phyloP scores from a whole-genome alignment of 1,140 invertebrate genomes.

The Drosophila triauraria region DNA sequence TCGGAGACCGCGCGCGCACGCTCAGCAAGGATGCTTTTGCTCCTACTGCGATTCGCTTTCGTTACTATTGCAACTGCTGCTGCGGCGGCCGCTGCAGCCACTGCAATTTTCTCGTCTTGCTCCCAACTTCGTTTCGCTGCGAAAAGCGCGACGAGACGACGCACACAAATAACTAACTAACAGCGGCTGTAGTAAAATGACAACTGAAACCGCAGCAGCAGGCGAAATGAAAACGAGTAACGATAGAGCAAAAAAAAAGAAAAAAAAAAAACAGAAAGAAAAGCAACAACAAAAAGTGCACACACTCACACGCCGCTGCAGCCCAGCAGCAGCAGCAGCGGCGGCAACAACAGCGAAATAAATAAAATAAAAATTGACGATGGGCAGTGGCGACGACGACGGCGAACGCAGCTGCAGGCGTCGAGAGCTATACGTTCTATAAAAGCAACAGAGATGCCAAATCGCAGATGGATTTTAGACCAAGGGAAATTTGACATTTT shows the following conservation, averaged over 20 bases:
- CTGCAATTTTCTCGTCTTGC: slow-evolving; percentile 5
- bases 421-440: slow-evolving; percentile 32
- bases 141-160: slow-evolving; percentile 61
- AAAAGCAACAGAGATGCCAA: slow-evolving; percentile 36
- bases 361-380: slow-evolving; percentile 54
- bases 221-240: slow-evolving; percentile 81
- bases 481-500: background rate
- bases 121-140: slow-evolving; percentile 27
- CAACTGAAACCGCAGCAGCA: slow-evolving; percentile 78
- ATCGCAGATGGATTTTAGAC: background rate
- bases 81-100: slow-evolving; percentile 5
- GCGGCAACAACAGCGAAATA: slow-evolving; percentile 31
- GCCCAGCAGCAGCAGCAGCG: background rate
- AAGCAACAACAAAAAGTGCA: slow-evolving; percentile 20
- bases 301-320: slow-evolving; percentile 34
- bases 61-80: slow-evolving; percentile 22
- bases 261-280: slow-evolving; percentile 19
- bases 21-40: slow-evolving; percentile 9
- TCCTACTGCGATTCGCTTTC: background rate
- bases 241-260: slow-evolving; percentile 58
- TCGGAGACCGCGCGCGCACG: slow-evolving; percentile 22
- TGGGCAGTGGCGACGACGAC: slow-evolving; percentile 43
- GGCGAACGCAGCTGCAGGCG: slow-evolving; percentile 55
- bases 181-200: slow-evolving; percentile 82
- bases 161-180: slow-evolving; percentile 78